Conservation (phyloP, 2,888 invertebrate species). For the Hypsopygia costalis region DNA sequence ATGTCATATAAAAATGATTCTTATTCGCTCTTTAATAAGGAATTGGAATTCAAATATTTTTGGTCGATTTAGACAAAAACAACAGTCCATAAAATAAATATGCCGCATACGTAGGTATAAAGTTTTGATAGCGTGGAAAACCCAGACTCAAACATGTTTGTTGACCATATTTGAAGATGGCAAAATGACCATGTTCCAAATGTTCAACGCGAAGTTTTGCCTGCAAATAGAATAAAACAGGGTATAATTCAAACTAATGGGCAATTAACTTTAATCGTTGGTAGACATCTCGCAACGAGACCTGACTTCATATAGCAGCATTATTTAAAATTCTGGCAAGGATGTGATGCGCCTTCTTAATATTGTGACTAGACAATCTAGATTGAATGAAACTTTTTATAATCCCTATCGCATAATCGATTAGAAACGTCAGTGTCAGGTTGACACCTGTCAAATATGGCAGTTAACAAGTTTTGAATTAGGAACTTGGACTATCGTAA, state of each 20-base stretch:
- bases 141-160: constrained; percentile 7
- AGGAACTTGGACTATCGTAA: neutral
- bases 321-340: constrained; percentile 32
- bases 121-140: constrained; percentile 10
- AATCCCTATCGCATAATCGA: neutral
- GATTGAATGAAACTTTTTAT: neutral
- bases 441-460: neutral
- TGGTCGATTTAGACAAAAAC: neutral
- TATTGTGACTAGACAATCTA: neutral
- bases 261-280: constrained; percentile 49
- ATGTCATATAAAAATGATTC: neutral
- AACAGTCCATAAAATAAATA: neutral
- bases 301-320: constrained; percentile 37
- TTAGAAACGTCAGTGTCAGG: neutral
- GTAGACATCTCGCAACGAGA: constrained; percentile 51
- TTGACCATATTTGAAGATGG: constrained; percentile 4
- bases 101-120: neutral
- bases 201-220: constrained; percentile 8
- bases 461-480: neutral
- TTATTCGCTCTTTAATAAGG: neutral
- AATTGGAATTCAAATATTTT: neutral
- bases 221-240: constrained; percentile 14
- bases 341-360: neutral
- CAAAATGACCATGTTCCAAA: constrained; percentile 1
- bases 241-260: constrained; percentile 43